Evolutionary conservation across 1,140 invertebrate species (phyloP).

Genomic region (Lamellibrachia luymesi): DNA sequence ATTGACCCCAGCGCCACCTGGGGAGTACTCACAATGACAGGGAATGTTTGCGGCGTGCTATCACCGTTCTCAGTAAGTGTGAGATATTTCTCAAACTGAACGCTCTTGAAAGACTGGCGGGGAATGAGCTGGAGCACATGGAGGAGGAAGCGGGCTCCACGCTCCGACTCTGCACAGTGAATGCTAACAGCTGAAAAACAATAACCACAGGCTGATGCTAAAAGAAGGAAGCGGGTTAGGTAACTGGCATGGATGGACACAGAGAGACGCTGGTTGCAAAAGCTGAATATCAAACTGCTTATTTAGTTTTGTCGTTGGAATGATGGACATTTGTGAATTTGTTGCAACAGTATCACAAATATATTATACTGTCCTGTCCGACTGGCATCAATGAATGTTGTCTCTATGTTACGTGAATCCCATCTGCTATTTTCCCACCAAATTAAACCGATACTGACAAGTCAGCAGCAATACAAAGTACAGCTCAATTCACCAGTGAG

Average conservation of each 20-base stretch:
- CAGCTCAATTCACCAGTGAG: too few relatives aligned
- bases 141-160: constrained; percentile 73
- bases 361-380: not conserved
- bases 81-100: constrained; percentile 79
- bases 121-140: constrained; percentile 82
- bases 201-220: constrained; percentile 4
- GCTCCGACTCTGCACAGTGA: constrained; percentile 54
- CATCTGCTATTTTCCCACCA: not conserved
- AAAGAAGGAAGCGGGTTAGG: constrained; percentile 6
- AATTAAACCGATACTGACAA: not conserved
- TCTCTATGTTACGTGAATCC: not conserved
- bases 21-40: constrained; percentile 65
- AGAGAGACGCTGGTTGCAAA: not conserved
- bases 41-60: constrained; percentile 63
- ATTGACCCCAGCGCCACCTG: not conserved
- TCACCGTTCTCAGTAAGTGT: constrained; percentile 47
- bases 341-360: too few relatives aligned
- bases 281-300: not conserved
- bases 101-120: constrained; percentile 71
- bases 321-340: too few relatives aligned
- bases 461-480: too few relatives aligned
- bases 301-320: too few relatives aligned
- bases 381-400: not conserved
- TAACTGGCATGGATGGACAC: not conserved
- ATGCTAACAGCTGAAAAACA: constrained; percentile 1